Percentiles rank a stretch among this genome's conserved stretches.
Evolutionary conservation across 1,140 invertebrate species (phyloP).

Genomic region (Idris sp.): DNA sequence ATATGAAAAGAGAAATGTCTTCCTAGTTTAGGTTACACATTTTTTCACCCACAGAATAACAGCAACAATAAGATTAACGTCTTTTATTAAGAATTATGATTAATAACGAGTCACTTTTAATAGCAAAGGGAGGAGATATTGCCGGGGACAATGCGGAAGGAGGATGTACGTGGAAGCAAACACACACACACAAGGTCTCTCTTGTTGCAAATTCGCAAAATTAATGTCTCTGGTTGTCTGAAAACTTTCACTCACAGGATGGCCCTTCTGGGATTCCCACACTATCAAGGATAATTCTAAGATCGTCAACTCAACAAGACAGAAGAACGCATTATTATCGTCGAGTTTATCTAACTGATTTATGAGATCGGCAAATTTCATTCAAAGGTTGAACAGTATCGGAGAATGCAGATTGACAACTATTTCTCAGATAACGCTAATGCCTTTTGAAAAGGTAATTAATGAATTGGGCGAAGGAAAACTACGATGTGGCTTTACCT

Average conservation of each 20-base stretch:
- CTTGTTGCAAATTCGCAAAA: constrained; percentile 57
- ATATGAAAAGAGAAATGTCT: constrained; percentile 50
- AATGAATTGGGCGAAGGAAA: constrained; percentile 12
- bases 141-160: constrained; percentile 23
- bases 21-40: constrained; percentile 29
- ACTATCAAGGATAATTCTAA: constrained; percentile 53
- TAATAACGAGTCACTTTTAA: constrained; percentile 49
- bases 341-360: constrained; percentile 42
- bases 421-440: constrained; percentile 37
- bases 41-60: constrained; percentile 19
- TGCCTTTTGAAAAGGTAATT: constrained; percentile 12
- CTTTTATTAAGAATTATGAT: constrained; percentile 56
- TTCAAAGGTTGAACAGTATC: constrained; percentile 34
- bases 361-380: constrained; percentile 39
- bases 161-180: constrained; percentile 43
- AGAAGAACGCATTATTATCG: constrained; percentile 36
- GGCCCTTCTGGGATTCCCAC: constrained; percentile 52
- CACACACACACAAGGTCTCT: constrained; percentile 25
- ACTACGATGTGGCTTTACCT: constrained; percentile 15
- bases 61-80: constrained; percentile 39
- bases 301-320: constrained; percentile 47
- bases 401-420: constrained; percentile 37
- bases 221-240: constrained; percentile 65
- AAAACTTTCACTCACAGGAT: constrained; percentile 65
- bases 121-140: constrained; percentile 30